phyloP scores from a whole-genome alignment of 2,113 vertebrate genomes.

The Forbesichthys papilliferus region DNA sequence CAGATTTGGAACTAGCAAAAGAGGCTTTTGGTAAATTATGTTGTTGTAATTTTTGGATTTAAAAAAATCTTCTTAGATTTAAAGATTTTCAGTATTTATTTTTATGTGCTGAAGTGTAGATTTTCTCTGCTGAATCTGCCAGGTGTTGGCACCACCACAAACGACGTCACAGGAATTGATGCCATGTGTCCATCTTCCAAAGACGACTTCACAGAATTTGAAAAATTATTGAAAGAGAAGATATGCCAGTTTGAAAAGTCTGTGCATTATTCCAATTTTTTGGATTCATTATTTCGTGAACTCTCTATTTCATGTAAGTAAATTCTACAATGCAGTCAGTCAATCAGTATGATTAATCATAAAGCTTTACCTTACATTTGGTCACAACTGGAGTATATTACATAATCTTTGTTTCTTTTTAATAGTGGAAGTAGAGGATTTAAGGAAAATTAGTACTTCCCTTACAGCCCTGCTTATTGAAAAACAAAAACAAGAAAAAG shows the following conservation, averaged over 20 bases:
- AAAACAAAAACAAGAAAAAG: conserved; percentile 99
- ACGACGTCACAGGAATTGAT: conserved; percentile 88
- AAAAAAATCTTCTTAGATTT: not conserved
- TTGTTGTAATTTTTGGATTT: no score
- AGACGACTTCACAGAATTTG: conserved; percentile 98
- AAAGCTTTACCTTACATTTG: not conserved
- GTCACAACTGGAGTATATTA: not conserved
- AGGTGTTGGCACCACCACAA: conserved; percentile 79
- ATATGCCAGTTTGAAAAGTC: conserved; percentile 94
- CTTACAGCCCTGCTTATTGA: conserved; percentile 94
- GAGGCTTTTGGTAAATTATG: conserved; percentile 88
- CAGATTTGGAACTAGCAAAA: conserved; percentile 92
- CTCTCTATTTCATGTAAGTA: conserved; percentile 95
- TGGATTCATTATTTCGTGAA: conserved; percentile 94
- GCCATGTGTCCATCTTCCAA: conserved; percentile 93
- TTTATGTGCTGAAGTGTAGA: not conserved
- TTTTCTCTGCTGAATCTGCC: conserved; percentile 2
- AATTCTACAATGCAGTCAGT: not conserved
- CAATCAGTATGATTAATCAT: not conserved
- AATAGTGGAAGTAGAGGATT: conserved; percentile 95
- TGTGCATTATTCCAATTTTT: conserved; percentile 88
- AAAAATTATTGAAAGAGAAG: conserved; percentile 93
- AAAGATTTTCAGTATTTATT: not conserved
- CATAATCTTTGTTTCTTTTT: not conserved
- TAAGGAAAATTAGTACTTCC: conserved; percentile 96